A percentile compares a stretch with the other conserved stretches of the same genome.
phyloP scores from a whole-genome alignment of 1,140 invertebrate genomes.

The Nylanderia fulva region DNA sequence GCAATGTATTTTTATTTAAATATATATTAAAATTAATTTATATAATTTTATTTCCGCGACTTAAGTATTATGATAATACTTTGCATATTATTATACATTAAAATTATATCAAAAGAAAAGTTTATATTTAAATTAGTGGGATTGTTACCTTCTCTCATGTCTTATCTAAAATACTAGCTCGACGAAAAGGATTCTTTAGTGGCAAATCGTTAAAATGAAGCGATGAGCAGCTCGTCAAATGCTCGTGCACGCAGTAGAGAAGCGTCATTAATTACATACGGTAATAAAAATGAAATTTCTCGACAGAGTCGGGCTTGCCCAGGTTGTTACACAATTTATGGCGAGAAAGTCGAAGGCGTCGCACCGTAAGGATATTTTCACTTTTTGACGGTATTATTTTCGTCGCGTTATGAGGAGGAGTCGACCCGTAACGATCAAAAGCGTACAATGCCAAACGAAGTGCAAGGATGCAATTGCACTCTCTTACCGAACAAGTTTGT shows the following conservation, averaged over 20 bases:
- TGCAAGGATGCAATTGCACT: slow-evolving; percentile 14
- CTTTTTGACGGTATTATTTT: slow-evolving; percentile 46
- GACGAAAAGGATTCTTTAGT: neutral
- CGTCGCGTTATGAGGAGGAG: neutral
- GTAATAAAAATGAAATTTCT: slow-evolving; percentile 47
- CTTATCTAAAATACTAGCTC: neutral
- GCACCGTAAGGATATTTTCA: slow-evolving; percentile 37
- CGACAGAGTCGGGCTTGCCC: neutral
- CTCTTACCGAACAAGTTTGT: neutral
- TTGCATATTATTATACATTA: neutral
- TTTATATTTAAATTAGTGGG: neutral
- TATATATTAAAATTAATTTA: slow-evolving; percentile 30
- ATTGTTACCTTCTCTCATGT: neutral
- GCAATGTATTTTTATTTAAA: slow-evolving; percentile 29
- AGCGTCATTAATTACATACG: slow-evolving; percentile 31
- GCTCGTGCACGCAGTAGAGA: neutral
- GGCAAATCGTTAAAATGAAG: neutral
- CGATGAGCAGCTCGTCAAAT: neutral
- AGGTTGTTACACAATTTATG: slow-evolving; percentile 51
- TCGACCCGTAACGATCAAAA: slow-evolving; percentile 35
- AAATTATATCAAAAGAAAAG: slow-evolving; percentile 12
- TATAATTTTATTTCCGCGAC: neutral
- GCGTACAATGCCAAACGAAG: neutral
- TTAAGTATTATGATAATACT: neutral
- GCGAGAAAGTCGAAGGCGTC: slow-evolving; percentile 44